Evolutionary conservation across 2,888 invertebrate species (phyloP).

Genomic region (Pyrgus malvae): DNA sequence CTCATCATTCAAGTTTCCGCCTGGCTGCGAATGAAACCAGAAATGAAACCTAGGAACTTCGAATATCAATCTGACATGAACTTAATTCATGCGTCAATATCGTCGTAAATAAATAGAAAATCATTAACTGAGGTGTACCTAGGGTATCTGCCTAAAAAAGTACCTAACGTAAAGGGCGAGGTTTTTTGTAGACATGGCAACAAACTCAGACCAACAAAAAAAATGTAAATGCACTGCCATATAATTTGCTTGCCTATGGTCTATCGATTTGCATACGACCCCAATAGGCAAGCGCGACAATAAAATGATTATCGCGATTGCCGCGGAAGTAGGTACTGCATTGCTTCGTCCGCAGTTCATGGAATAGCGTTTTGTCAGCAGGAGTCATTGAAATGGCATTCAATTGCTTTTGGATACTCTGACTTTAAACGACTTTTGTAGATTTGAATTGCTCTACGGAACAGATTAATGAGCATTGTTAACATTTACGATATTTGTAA

Average conservation of each 20-base stretch:
- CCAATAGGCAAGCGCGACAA: conserved; percentile 23
- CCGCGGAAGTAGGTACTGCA: conserved; percentile 17
- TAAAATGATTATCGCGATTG: conserved; percentile 27
- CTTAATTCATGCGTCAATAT: too few species aligned
- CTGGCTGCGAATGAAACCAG: too few species aligned
- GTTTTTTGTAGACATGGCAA: background rate
- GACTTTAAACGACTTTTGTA: background rate
- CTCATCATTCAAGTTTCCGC: too few species aligned
- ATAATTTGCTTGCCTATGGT: conserved; percentile 22
- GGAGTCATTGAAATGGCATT: conserved; percentile 10
- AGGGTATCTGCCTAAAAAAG: too few species aligned
- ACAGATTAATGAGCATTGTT: background rate
- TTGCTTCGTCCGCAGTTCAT: conserved; percentile 22
- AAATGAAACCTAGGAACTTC: too few species aligned
- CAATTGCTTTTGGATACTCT: background rate
- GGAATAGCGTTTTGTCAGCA: conserved; percentile 9
- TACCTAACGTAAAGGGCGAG: background rate
- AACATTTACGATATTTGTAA: too few species aligned
- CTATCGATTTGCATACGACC: conserved; percentile 26
- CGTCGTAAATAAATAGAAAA: too few species aligned
- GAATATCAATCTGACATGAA: too few species aligned
- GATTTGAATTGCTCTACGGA: background rate
- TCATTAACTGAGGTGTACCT: too few species aligned
- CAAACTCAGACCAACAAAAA: background rate
- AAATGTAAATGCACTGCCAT: conserved; percentile 19